A percentile compares a stretch with the other conserved stretches of the same genome.
These are phyloP conservation scores for Archegozetes longisetosus DNA, from an alignment of 1,140 invertebrate genomes.

Conservation along the genomic window DNA sequence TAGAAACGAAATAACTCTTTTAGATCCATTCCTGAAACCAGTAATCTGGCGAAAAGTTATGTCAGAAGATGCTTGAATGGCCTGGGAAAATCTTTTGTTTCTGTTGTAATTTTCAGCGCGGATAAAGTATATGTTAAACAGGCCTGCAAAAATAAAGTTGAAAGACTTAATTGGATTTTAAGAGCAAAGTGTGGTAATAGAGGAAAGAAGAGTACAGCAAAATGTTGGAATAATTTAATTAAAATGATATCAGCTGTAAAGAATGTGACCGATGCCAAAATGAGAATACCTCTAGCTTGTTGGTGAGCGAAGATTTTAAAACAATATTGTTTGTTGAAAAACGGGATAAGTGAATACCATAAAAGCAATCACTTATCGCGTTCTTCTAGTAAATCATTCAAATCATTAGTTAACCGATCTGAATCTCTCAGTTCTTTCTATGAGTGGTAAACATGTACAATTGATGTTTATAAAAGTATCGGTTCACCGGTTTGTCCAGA, in stretches of 20 bases:
- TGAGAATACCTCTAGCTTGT: slow-evolving; percentile 6
- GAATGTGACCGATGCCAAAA: slow-evolving; percentile 5
- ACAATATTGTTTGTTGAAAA: not conserved
- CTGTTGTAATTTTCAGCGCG: too few relatives aligned
- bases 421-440: not conserved
- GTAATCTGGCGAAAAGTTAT: too few relatives aligned
- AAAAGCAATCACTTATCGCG: too few relatives aligned
- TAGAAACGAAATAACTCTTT: too few relatives aligned
- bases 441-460: slow-evolving; percentile 4
- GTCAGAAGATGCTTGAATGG: too few relatives aligned
- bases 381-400: too few relatives aligned
- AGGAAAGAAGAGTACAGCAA: not conserved
- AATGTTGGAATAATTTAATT: not conserved
- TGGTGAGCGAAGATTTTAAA: not conserved
- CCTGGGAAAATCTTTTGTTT: too few relatives aligned
- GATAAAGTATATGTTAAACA: too few relatives aligned
- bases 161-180: too few relatives aligned
- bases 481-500: not conserved
- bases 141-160: too few relatives aligned
- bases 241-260: not conserved
- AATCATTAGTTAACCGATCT: not conserved
- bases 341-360: too few relatives aligned
- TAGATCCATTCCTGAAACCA: too few relatives aligned
- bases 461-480: not conserved
- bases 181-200: slow-evolving; percentile 5